phyloP scores from a whole-genome alignment of 2,113 vertebrate species.

The Dissostichus mawsoni region DNA sequence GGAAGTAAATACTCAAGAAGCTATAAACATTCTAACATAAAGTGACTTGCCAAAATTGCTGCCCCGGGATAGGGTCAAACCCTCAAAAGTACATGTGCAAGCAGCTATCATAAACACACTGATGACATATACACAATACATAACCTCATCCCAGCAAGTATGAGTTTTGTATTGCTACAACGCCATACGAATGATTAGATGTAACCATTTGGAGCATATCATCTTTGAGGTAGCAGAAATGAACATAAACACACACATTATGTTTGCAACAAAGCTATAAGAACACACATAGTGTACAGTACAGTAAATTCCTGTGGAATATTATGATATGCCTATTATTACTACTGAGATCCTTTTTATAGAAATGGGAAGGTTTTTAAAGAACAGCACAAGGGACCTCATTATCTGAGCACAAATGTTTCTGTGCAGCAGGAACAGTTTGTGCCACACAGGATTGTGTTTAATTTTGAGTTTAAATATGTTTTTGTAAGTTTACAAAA shows the following conservation, averaged over 20 bases:
- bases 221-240: not conserved
- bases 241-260: not conserved
- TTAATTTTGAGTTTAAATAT: not conserved
- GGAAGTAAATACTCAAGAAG: not conserved
- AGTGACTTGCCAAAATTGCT: not conserved
- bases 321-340: not conserved
- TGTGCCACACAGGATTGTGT: slow-evolving; percentile 5
- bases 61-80: slow-evolving; percentile 14
- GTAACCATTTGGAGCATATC: not conserved
- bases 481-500: not conserved
- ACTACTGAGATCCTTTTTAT: not conserved
- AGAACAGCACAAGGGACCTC: slow-evolving; percentile 21
- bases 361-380: not conserved
- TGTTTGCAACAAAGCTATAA: not conserved
- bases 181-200: not conserved
- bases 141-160: not conserved
- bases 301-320: not conserved
- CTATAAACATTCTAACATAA: slow-evolving; percentile 23
- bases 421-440: not conserved
- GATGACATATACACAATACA: not conserved
- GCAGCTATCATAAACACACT: slow-evolving; percentile 27
- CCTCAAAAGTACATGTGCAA: slow-evolving; percentile 4
- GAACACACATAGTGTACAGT: not conserved
- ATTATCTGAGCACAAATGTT: slow-evolving; percentile 17
- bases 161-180: not conserved